Evolutionary conservation across 1,140 invertebrate species (phyloP).

Genomic region (Achroia grisella): DNA sequence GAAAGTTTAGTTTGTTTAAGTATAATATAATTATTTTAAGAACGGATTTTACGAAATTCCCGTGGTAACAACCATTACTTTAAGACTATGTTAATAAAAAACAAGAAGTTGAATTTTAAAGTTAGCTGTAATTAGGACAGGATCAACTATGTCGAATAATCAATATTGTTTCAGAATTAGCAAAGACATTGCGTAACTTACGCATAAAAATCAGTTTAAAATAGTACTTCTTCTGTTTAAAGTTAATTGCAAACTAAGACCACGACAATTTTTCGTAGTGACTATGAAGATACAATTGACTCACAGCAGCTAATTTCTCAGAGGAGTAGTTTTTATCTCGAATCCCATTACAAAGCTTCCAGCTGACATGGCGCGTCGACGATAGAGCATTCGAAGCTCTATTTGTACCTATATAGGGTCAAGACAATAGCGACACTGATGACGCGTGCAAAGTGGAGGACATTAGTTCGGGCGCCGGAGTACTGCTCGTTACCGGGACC

Average conservation of each 20-base stretch:
- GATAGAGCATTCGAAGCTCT: background rate
- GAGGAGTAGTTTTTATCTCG: slow-evolving; percentile 13
- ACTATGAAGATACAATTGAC: background rate
- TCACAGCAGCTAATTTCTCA: slow-evolving; percentile 4
- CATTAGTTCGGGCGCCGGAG: slow-evolving; percentile 27
- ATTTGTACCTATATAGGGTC: slow-evolving; percentile 13
- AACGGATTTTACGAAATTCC: too few relatives aligned
- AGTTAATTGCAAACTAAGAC: background rate
- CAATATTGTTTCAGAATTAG: too few relatives aligned
- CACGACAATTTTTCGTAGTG: background rate
- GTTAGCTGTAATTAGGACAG: too few relatives aligned
- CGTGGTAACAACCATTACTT: too few relatives aligned
- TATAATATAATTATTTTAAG: too few relatives aligned
- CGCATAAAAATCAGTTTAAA: too few relatives aligned
- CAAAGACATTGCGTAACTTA: too few relatives aligned
- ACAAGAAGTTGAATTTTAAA: too few relatives aligned
- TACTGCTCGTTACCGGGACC: slow-evolving; percentile 23
- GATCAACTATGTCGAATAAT: too few relatives aligned
- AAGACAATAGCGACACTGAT: slow-evolving; percentile 24
- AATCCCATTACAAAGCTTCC: slow-evolving; percentile 5
- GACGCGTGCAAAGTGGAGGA: slow-evolving; percentile 32
- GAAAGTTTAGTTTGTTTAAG: too few relatives aligned
- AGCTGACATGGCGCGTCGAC: slow-evolving; percentile 4
- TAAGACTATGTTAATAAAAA: too few relatives aligned
- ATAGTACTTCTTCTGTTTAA: too few relatives aligned